phyloP scores from a whole-genome alignment of 2,113 vertebrate species.

The Proteles cristata region DNA sequence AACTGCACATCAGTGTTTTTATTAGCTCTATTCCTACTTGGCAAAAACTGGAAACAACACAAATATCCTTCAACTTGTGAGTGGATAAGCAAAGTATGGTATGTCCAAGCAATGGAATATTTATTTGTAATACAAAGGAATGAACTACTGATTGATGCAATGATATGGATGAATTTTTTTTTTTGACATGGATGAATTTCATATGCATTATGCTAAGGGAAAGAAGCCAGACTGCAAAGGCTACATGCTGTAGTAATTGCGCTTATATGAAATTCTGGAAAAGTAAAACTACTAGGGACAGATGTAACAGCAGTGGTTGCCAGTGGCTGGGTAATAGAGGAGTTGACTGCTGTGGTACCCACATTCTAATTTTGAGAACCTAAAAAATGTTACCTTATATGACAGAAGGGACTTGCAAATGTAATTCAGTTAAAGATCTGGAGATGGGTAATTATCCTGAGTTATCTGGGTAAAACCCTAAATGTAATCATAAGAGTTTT shows the following conservation, averaged over 20 bases:
- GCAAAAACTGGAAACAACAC: neutral
- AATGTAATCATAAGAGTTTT: neutral
- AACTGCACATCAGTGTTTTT: neutral
- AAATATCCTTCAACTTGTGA: neutral
- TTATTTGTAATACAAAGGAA: neutral
- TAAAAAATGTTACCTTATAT: neutral
- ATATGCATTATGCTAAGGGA: neutral
- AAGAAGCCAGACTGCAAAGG: neutral
- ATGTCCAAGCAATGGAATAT: neutral
- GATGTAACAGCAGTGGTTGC: neutral
- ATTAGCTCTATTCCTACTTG: neutral
- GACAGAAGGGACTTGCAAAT: neutral
- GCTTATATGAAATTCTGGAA: slow-evolving; percentile 21
- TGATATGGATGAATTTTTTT: neutral
- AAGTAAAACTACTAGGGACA: neutral
- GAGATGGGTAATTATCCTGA: neutral
- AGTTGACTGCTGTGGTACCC: neutral
- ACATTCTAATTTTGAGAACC: slow-evolving; percentile 32
- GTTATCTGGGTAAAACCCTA: neutral
- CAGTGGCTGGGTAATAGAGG: neutral
- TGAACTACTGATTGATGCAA: neutral
- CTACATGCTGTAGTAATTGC: neutral
- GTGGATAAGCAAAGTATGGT: neutral
- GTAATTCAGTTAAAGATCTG: slow-evolving; percentile 25
- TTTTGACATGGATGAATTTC: neutral